phyloP scores from a whole-genome alignment of 1,140 invertebrate species.

The Cardiocondyla obscurior region DNA sequence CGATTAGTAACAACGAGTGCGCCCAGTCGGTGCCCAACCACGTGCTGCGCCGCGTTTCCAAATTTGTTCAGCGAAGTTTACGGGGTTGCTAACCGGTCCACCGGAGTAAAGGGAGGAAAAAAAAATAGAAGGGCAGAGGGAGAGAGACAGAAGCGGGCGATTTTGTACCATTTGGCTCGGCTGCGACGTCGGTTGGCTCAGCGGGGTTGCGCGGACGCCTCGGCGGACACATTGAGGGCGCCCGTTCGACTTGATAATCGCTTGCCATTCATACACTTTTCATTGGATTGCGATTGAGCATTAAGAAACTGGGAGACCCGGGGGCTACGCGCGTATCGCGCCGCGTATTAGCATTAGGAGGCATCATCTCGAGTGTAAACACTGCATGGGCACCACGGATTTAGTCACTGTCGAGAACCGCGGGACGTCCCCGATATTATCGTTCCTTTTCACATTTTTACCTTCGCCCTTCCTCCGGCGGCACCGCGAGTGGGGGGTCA shows the following conservation, averaged over 20 bases:
- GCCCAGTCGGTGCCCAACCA: slow-evolving; percentile 45
- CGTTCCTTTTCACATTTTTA: slow-evolving; percentile 47
- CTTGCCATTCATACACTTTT: slow-evolving; percentile 83
- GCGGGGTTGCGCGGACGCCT: slow-evolving; percentile 83
- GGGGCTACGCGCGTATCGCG: slow-evolving; percentile 63
- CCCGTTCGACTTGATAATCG: slow-evolving; percentile 84
- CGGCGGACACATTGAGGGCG: slow-evolving; percentile 84
- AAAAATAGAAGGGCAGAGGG: neutral
- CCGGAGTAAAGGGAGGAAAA: neutral
- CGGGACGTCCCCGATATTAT: slow-evolving; percentile 78
- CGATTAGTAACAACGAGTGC: slow-evolving; percentile 59
- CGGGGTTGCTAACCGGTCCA: slow-evolving; percentile 17
- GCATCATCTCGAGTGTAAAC: slow-evolving; percentile 85
- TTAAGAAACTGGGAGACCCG: slow-evolving; percentile 79
- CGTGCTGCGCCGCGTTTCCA: slow-evolving; percentile 57
- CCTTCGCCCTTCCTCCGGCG: slow-evolving; percentile 8
- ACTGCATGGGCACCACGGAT: slow-evolving; percentile 83
- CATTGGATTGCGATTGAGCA: slow-evolving; percentile 85
- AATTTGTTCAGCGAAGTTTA: slow-evolving; percentile 37
- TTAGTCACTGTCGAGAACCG: slow-evolving; percentile 83
- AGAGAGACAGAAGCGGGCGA: slow-evolving; percentile 30
- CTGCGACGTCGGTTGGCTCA: slow-evolving; percentile 81
- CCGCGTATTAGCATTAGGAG: slow-evolving; percentile 83
- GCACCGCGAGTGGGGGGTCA: neutral
- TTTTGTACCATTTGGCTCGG: slow-evolving; percentile 80